Percentiles rank a stretch among this genome's conserved stretches.
These are phyloP conservation scores for Recurvirostra avosetta DNA, from an alignment of 2,113 vertebrate genomes.

Conservation along the genomic window DNA sequence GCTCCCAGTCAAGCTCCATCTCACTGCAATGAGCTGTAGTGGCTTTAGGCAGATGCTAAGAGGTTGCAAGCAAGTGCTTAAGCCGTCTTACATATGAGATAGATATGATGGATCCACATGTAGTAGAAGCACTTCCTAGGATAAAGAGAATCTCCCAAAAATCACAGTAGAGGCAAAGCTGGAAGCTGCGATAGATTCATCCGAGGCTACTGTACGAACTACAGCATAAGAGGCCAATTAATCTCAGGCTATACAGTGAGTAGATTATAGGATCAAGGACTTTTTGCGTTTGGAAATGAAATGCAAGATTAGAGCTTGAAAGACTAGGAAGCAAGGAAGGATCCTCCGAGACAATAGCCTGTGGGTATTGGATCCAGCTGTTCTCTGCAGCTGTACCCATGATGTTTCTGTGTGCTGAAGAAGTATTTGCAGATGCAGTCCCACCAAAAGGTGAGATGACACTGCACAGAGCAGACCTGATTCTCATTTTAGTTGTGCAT, in stretches of 20 bases:
- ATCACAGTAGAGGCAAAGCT: neutral
- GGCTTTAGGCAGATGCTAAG: constrained; percentile 37
- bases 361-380: neutral
- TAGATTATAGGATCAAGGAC: neutral
- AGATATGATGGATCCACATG: neutral
- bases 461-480: neutral
- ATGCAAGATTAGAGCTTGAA: neutral
- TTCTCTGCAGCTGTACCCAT: neutral
- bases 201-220: neutral
- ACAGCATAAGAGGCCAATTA: neutral
- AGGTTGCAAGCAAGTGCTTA: constrained; percentile 26
- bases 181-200: neutral
- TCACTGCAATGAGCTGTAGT: constrained; percentile 14
- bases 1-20: constrained; percentile 18
- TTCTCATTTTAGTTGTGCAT: neutral
- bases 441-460: neutral
- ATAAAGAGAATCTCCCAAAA: constrained; percentile 6
- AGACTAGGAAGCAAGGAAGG: neutral
- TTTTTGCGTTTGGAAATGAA: neutral
- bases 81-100: constrained; percentile 2
- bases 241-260: neutral
- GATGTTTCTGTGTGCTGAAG: neutral
- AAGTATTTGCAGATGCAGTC: neutral
- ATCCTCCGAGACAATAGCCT: neutral
- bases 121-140: neutral